These are phyloP conservation scores for Enteromius trimaculatus DNA, from an alignment of 2,797 vertebrate species.

Conservation along the genomic window DNA sequence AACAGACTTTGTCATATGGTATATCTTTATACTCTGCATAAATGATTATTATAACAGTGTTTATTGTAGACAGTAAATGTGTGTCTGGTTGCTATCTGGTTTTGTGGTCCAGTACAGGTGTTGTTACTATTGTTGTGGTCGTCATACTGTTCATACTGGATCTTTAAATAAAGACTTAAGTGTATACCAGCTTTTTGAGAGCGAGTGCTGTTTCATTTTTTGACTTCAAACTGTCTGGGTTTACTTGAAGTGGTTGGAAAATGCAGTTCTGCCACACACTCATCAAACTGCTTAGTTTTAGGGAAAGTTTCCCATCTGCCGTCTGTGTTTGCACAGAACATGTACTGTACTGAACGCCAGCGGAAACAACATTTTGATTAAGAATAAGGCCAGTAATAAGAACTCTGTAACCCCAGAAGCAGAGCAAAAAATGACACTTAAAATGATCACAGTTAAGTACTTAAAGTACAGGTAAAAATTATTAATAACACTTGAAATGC, in stretches of 20 bases:
- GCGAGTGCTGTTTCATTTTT: not conserved
- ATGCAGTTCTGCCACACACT: not conserved
- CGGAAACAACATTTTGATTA: not conserved
- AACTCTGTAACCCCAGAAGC: not conserved
- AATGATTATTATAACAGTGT: constrained; percentile 61
- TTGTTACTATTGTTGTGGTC: not conserved
- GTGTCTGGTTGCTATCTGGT: constrained; percentile 47
- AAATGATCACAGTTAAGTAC: not conserved
- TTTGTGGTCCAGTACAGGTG: constrained; percentile 43
- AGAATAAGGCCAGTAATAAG: not conserved
- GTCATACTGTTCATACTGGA: constrained; percentile 42
- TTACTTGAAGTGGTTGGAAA: not conserved
- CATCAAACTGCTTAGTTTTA: not conserved
- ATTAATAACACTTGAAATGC: not conserved
- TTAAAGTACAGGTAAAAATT: not conserved
- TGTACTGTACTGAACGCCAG: constrained; percentile 5
- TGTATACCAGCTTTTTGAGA: constrained; percentile 24
- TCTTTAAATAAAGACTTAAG: constrained; percentile 55
- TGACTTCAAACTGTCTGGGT: not conserved
- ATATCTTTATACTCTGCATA: constrained; percentile 49
- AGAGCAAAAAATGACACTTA: not conserved
- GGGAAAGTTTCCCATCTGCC: not conserved
- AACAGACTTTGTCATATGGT: constrained; percentile 47
- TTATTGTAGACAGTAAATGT: constrained; percentile 54
- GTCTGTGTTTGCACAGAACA: constrained; percentile 1